A percentile compares a stretch with the other conserved stretches of the same genome.
phyloP scores from a whole-genome alignment of 2,113 vertebrate genomes.

The Columba livia region DNA sequence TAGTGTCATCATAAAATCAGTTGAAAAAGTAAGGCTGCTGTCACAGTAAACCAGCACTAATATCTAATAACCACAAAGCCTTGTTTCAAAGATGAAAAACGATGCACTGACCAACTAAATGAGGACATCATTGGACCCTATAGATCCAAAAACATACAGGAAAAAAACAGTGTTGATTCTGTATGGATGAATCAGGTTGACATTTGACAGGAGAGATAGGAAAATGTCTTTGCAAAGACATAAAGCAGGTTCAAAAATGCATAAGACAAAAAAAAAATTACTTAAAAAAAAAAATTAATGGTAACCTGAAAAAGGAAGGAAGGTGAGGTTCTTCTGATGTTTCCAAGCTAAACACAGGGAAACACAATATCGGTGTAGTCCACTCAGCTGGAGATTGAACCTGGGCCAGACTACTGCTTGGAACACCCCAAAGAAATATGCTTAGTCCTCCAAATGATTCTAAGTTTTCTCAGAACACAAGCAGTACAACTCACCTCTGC shows the following conservation, averaged over 20 bases:
- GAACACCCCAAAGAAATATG: neutral
- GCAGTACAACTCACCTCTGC: slow-evolving; percentile 82
- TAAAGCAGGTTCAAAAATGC: neutral
- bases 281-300: neutral
- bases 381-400: neutral
- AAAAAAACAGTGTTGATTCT: neutral
- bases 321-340: neutral
- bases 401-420: neutral
- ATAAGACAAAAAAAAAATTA: accelerated
- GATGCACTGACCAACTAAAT: neutral
- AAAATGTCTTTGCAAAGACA: neutral
- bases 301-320: neutral
- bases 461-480: neutral
- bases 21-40: neutral
- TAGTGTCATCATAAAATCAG: neutral
- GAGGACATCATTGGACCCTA: accelerated
- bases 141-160: neutral
- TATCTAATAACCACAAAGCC: neutral
- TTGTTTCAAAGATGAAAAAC: neutral
- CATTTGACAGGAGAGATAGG: neutral
- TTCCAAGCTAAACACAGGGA: neutral
- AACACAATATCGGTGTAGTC: neutral
- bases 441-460: neutral
- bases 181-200: neutral
- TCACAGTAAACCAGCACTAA: neutral